Conservation (phyloP, 2,888 invertebrate species). For the Drosophila nr. perissopoda region DNA sequence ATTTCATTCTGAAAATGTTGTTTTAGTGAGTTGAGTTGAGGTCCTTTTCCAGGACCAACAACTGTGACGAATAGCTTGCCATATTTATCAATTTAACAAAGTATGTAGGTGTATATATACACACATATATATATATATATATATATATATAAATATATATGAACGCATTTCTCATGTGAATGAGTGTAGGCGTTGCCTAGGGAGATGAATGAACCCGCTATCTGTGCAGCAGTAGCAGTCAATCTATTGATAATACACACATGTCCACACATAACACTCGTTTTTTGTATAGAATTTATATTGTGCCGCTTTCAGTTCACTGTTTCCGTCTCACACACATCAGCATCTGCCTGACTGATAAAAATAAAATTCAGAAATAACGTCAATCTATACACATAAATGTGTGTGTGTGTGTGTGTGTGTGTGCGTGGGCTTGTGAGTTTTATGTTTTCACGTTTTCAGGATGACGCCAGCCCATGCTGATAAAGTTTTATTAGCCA, state of each 20-base stretch:
- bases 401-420: background rate
- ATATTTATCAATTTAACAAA: slow-evolving; percentile 22
- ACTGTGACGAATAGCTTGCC: slow-evolving; percentile 27
- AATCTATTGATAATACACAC: slow-evolving; percentile 32
- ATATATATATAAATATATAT: background rate
- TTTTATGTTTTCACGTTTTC: slow-evolving; percentile 26
- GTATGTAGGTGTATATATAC: background rate
- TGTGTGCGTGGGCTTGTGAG: background rate
- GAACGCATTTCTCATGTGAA: background rate
- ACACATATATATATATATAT: no score
- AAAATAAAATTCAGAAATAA: slow-evolving; percentile 31
- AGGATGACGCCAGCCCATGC: slow-evolving; percentile 23
- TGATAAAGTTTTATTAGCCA: slow-evolving; percentile 45
- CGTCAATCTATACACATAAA: background rate
- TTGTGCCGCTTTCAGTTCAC: background rate
- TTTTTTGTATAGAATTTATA: slow-evolving; percentile 9
- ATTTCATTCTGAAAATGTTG: slow-evolving; percentile 35
- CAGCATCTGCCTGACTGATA: slow-evolving; percentile 15
- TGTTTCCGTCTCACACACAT: background rate
- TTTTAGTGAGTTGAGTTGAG: slow-evolving; percentile 18
- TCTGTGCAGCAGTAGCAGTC: slow-evolving; percentile 1
- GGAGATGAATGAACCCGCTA: slow-evolving; percentile 30
- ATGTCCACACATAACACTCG: background rate
- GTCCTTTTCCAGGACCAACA: slow-evolving; percentile 17
- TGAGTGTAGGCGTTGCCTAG: slow-evolving; percentile 25